phyloP scores from a whole-genome alignment of 2,797 vertebrate species.

The Megaceryle alcyon region DNA sequence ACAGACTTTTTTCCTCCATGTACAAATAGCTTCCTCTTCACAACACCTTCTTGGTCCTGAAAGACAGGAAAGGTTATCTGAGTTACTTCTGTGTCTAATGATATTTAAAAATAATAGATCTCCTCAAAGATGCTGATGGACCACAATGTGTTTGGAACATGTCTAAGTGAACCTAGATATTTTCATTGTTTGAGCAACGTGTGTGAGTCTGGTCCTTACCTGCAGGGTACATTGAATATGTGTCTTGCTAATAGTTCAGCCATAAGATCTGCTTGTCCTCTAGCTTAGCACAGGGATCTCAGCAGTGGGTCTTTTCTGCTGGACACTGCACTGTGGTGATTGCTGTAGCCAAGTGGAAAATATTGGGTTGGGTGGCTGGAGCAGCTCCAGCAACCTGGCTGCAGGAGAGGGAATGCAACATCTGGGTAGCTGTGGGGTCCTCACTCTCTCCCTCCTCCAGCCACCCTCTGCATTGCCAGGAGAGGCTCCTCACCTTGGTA shows the following conservation, averaged over 20 bases:
- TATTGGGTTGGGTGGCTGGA: background rate
- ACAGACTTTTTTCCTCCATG: background rate
- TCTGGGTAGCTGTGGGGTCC: background rate
- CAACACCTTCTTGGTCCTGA: background rate
- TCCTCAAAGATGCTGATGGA: background rate
- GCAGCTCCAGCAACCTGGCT: background rate
- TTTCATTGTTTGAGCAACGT: background rate
- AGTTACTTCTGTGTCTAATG: background rate
- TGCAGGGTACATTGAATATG: background rate
- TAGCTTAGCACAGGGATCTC: background rate
- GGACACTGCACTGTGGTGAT: accelerated
- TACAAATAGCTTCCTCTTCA: background rate
- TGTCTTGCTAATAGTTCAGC: background rate
- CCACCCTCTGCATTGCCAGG: background rate
- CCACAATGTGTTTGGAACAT: background rate
- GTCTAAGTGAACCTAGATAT: background rate
- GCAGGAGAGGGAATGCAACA: background rate
- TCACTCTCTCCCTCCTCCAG: background rate
- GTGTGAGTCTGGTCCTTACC: background rate
- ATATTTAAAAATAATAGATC: background rate
- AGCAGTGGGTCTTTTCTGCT: background rate
- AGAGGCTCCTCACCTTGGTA: background rate
- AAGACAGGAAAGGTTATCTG: background rate
- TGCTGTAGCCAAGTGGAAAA: background rate
- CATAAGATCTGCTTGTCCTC: background rate